Evolutionary conservation across 1,140 invertebrate species (phyloP).

Genomic region (Brachionus angularis): DNA sequence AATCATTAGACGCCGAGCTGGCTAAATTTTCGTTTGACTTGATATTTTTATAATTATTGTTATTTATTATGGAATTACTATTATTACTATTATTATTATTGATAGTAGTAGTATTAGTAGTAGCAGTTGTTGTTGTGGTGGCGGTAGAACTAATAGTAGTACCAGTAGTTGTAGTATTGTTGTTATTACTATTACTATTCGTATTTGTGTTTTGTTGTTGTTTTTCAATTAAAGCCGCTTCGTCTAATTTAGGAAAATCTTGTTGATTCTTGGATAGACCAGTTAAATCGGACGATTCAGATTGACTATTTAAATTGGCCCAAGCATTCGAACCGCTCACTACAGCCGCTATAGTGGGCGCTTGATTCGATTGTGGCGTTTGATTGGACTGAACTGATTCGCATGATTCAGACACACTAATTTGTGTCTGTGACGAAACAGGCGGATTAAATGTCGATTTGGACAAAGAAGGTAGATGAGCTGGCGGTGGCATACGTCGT

Average conservation of each 20-base stretch:
- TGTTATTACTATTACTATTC: too few relatives aligned
- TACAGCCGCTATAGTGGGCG: conserved; percentile 23
- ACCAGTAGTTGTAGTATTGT: too few relatives aligned
- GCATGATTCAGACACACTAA: background rate
- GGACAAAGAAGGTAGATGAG: conserved; percentile 93
- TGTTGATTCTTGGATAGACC: conserved; percentile 18
- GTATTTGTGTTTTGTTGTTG: too few relatives aligned
- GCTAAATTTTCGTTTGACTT: background rate
- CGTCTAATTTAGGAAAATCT: conserved; percentile 35
- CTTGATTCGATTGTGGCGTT: background rate
- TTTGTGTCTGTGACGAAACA: background rate
- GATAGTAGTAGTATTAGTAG: too few relatives aligned
- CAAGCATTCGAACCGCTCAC: background rate
- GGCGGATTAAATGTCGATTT: conserved; percentile 65
- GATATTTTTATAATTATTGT: background rate
- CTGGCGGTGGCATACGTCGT: conserved; percentile 79
- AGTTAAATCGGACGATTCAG: background rate
- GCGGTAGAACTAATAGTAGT: too few relatives aligned
- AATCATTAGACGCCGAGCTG: background rate
- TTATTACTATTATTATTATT: too few relatives aligned
- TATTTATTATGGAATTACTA: too few relatives aligned
- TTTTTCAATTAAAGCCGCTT: conserved; percentile 2
- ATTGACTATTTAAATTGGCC: background rate
- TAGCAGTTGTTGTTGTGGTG: too few relatives aligned
- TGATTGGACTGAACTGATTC: background rate